These are phyloP conservation scores for Coracias cyanogaster DNA, from an alignment of 2,797 vertebrate genomes.

Conservation along the genomic window DNA sequence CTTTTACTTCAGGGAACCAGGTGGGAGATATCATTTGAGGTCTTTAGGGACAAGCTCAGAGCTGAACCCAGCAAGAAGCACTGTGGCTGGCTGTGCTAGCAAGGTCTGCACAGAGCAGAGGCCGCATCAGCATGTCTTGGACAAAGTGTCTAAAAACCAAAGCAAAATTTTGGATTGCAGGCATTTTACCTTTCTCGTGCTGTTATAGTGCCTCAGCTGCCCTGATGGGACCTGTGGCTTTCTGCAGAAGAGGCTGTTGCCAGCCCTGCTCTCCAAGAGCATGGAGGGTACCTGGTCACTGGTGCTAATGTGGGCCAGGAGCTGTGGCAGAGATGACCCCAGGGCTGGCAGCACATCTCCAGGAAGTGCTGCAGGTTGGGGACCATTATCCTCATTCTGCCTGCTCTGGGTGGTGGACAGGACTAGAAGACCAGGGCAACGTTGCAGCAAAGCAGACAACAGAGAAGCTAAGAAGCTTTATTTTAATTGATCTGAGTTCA, in stretches of 20 bases:
- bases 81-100: neutral
- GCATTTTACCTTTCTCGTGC: neutral
- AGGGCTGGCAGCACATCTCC: neutral
- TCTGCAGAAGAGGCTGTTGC: neutral
- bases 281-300: neutral
- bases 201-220: accelerated
- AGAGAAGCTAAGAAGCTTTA: constrained; percentile 34
- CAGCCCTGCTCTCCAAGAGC: neutral
- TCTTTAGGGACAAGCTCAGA: neutral
- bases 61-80: neutral
- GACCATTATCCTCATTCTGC: neutral
- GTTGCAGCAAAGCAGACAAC: neutral
- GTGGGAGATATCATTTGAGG: neutral
- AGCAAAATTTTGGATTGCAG: neutral
- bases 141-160: neutral
- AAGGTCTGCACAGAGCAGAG: neutral
- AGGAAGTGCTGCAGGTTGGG: accelerated
- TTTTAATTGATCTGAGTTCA: constrained; percentile 47
- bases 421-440: neutral
- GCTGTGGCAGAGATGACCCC: neutral
- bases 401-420: neutral
- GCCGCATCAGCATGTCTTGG: accelerated
- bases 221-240: neutral
- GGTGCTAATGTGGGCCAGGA: neutral
- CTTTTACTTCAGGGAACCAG: neutral